Evolutionary conservation across 2,797 vertebrate species (phyloP).

Genomic region (Onychomys arenicola): DNA sequence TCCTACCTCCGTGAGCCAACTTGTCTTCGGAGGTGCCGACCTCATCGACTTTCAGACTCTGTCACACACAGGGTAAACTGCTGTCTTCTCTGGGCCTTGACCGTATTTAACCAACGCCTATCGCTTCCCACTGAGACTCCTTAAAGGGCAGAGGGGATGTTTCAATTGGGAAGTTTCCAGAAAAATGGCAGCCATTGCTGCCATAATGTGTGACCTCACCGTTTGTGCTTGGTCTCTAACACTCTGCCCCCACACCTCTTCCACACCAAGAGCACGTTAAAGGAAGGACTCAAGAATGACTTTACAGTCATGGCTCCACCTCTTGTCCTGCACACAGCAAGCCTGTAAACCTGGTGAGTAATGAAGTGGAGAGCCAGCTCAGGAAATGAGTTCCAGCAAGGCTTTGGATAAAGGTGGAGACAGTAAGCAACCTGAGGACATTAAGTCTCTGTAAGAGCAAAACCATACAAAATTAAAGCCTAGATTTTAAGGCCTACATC

Average conservation of each 20-base stretch:
- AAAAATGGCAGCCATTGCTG: background rate
- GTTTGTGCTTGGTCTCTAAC: background rate
- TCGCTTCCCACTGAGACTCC: background rate
- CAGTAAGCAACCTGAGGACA: background rate
- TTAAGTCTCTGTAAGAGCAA: background rate
- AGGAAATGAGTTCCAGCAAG: background rate
- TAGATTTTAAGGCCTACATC: background rate
- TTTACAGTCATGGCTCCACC: background rate
- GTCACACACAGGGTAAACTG: background rate
- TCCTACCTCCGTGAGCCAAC: background rate
- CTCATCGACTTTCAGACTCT: constrained; percentile 9
- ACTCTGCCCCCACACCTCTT: background rate
- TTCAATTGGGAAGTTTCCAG: background rate
- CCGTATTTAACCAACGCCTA: background rate
- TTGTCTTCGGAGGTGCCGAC: background rate
- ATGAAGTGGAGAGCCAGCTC: background rate
- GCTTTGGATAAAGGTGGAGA: background rate
- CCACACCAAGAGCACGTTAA: constrained; percentile 18
- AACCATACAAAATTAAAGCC: background rate
- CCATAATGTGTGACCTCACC: background rate
- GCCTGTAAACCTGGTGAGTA: constrained; percentile 12
- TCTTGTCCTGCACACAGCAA: background rate
- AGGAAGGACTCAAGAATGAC: background rate
- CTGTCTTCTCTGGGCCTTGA: background rate
- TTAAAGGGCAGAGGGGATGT: background rate